These are phyloP conservation scores for Caenorhabditis afra DNA, from an alignment of 2,888 invertebrate genomes.

Conservation along the genomic window DNA sequence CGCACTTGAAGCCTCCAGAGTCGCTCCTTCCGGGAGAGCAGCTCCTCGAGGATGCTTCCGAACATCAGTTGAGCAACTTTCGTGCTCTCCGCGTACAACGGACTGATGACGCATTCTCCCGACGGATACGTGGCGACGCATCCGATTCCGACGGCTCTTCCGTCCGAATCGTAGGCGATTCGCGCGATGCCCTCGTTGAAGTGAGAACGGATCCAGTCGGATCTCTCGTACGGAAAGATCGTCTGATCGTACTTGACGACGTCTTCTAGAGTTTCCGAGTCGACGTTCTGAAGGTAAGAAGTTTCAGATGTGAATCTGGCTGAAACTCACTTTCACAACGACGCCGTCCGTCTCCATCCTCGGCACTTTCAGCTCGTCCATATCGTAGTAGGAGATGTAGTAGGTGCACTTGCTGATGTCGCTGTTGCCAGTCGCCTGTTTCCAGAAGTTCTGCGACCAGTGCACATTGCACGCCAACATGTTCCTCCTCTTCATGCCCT, in stretches of 20 bases:
- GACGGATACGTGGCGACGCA: conserved; percentile 35
- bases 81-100: conserved; percentile 29
- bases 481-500: conserved; percentile 29
- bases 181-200: conserved; percentile 32
- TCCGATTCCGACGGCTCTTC: conserved; percentile 28
- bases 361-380: conserved; percentile 25
- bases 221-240: conserved; percentile 36
- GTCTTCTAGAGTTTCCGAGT: conserved; percentile 17
- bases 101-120: conserved; percentile 40
- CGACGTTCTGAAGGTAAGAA: conserved; percentile 26
- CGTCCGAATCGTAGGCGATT: conserved; percentile 30
- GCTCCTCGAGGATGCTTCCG: conserved; percentile 28
- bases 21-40: neutral
- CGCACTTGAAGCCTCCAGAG: conserved; percentile 46
- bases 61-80: conserved; percentile 21
- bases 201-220: conserved; percentile 26
- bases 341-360: conserved; percentile 1
- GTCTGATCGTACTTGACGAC: conserved; percentile 29
- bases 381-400: conserved; percentile 38
- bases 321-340: conserved; percentile 28
- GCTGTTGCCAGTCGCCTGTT: conserved; percentile 26
- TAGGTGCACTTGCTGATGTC: conserved; percentile 35
- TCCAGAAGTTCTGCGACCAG: conserved; percentile 49
- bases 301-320: neutral
- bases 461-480: conserved; percentile 40